phyloP scores from a whole-genome alignment of 2,113 vertebrate species.

The Hipposideros armiger region DNA sequence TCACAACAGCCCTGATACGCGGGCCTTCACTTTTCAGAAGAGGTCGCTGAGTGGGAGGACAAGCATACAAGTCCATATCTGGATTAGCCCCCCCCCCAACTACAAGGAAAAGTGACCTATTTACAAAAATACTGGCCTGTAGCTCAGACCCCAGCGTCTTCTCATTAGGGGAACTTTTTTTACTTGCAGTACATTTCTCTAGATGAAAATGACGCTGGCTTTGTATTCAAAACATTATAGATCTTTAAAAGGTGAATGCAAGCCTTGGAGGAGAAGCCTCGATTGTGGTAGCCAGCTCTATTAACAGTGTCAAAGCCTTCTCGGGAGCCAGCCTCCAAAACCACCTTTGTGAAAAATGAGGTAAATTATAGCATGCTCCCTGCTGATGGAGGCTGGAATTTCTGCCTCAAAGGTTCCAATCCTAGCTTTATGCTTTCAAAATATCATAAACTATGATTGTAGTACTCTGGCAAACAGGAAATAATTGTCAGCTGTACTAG shows the following conservation, averaged over 20 bases:
- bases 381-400: slow-evolving; percentile 55
- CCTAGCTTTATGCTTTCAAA: slow-evolving; percentile 63
- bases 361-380: slow-evolving; percentile 29
- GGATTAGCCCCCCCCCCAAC: not conserved
- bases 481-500: slow-evolving; percentile 61
- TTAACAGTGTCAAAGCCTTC: slow-evolving; percentile 8
- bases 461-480: slow-evolving; percentile 60
- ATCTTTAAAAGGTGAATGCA: slow-evolving; percentile 3
- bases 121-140: not conserved
- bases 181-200: not conserved
- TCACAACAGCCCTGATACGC: not conserved
- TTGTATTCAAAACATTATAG: not conserved
- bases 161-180: not conserved
- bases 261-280: not conserved
- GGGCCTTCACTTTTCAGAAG: not conserved
- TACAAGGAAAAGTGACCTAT: not conserved
- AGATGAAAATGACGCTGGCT: not conserved
- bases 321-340: slow-evolving; percentile 12
- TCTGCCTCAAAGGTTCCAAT: slow-evolving; percentile 51
- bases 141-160: not conserved
- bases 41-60: not conserved
- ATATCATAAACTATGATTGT: slow-evolving; percentile 63
- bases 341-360: slow-evolving; percentile 57
- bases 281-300: not conserved
- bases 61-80: not conserved